Evolutionary conservation across 2,113 vertebrate genomes (phyloP), one percentile per base, ranked within the genome.

Genomic region (Odobenus rosmarus): DNA sequence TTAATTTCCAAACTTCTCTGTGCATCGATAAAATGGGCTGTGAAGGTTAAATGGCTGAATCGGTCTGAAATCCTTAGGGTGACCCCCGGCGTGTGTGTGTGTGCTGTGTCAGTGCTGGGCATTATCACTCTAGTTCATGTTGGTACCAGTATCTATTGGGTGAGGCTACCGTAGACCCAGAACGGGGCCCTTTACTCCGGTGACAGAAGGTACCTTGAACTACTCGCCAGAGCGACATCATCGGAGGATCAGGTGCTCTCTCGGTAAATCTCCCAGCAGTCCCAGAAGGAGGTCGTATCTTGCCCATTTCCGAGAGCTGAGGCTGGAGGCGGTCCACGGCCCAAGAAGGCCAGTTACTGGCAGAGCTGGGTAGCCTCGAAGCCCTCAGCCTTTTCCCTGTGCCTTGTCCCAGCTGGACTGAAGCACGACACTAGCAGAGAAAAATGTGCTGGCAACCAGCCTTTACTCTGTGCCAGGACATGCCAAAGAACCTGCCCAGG

Each of bases 11-110:
- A 23, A 80, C 39, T 0, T 64, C 74, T 18, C 3, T 4, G 0
- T 97, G 6, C 2, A 9, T 61, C 74, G 92, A 15, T 96, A 76
- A 92, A 89, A 76, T 62, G 39, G 46, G 55, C 15, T 88, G 59
- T 51, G 59, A 74, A 39, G 80, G 31, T 21, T 39, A 33, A 39
- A 36, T 77, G 46, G 53, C n/a, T 15, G 23, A 26, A 21, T 3
- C 26, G 33, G 6, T 39, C 36, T 2, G 18, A 14, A 21, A 18
- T 42, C 24, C 21, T 23, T 8, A 46, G 93, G 8, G 2, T 23
- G 7, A 6, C 10, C 12, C 86, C 18, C 51, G 92, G 39, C 12
- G 18, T 3, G 0, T 39, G 10, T 6, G 0, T 6, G 0, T 53
- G n/a, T 64, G 61, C 69, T 24, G 0, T 6, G 15, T 24, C 49